Evolutionary conservation across 1,140 invertebrate genomes (phyloP).

Genomic region (Drosophila pseudoananassae): DNA sequence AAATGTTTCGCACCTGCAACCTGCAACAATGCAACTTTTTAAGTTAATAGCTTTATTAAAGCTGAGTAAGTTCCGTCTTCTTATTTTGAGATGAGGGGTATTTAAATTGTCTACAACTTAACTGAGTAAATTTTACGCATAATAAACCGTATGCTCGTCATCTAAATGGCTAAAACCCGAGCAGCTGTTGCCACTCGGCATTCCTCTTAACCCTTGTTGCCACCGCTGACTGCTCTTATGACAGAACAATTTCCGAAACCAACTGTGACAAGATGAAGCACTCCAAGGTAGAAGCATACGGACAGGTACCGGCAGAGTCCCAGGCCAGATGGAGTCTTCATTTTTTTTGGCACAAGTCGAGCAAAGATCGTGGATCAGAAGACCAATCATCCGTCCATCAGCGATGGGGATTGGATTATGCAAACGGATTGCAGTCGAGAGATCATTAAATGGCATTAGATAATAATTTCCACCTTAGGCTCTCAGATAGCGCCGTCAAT

Average conservation of each 20-base stretch:
- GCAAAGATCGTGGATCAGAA: constrained; percentile 9
- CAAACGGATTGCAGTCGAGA: constrained; percentile 27
- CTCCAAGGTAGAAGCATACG: not conserved
- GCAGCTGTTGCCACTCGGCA: constrained; percentile 63
- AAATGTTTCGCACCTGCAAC: not conserved
- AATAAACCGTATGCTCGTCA: constrained; percentile 51
- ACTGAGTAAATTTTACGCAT: constrained; percentile 34
- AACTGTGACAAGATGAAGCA: constrained; percentile 32
- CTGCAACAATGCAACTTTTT: too few species aligned
- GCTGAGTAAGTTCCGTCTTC: not conserved
- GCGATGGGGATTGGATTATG: constrained; percentile 15
- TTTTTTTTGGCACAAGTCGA: constrained; percentile 20
- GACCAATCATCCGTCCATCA: not conserved
- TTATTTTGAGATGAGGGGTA: not conserved
- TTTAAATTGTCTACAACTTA: not conserved
- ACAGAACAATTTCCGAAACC: constrained; percentile 57
- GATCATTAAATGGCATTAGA: constrained; percentile 49
- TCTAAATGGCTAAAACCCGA: constrained; percentile 31
- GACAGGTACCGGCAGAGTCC: constrained; percentile 24
- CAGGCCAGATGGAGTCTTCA: constrained; percentile 16
- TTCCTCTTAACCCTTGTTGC: constrained; percentile 42
- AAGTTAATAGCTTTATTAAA: not conserved
- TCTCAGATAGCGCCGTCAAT: constrained; percentile 9
- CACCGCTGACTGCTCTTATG: constrained; percentile 30
- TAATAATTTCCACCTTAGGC: constrained; percentile 29